Conservation (phyloP, 2,888 invertebrate genomes). For the Alloscopus bannaensis region DNA sequence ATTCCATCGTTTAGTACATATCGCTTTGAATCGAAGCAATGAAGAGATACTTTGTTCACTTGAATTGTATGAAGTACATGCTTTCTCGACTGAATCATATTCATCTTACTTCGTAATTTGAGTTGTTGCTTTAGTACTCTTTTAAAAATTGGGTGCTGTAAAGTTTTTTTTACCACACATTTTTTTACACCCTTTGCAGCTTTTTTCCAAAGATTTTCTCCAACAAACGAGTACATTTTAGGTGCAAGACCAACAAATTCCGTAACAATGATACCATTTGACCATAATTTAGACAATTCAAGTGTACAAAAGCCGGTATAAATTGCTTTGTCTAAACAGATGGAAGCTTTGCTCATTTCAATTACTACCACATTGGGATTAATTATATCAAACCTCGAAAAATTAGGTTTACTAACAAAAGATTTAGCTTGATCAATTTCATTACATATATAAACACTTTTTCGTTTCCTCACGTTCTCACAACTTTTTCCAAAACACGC, state of each 20-base stretch:
- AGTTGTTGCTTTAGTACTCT: constrained; percentile 34
- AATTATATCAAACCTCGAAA: constrained; percentile 46
- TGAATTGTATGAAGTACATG: constrained; percentile 50
- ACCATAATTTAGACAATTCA: constrained; percentile 61
- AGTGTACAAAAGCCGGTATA: constrained; percentile 48
- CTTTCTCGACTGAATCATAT: constrained; percentile 42
- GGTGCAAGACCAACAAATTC: constrained; percentile 71
- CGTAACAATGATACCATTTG: constrained; percentile 44
- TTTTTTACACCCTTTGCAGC: constrained; percentile 63
- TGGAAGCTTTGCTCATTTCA: constrained; percentile 30
- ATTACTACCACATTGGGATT: constrained; percentile 29
- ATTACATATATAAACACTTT: constrained; percentile 37
- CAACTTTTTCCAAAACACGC: constrained; percentile 56
- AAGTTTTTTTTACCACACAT: constrained; percentile 14
- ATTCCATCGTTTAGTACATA: constrained; percentile 51
- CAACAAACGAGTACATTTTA: constrained; percentile 61
- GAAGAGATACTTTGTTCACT: constrained; percentile 32
- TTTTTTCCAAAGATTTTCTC: constrained; percentile 38
- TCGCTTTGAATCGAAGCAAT: constrained; percentile 57
- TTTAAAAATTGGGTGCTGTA: constrained; percentile 28
- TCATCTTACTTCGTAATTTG: constrained; percentile 12
- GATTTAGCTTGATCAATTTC: neutral
- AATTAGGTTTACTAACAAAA: constrained; percentile 17
- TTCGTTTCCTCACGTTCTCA: constrained; percentile 42
- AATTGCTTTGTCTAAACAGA: constrained; percentile 47